Percentiles rank a stretch among this genome's conserved stretches.
Evolutionary conservation across 2,888 invertebrate genomes (phyloP).

Genomic region (Lasius platythorax): DNA sequence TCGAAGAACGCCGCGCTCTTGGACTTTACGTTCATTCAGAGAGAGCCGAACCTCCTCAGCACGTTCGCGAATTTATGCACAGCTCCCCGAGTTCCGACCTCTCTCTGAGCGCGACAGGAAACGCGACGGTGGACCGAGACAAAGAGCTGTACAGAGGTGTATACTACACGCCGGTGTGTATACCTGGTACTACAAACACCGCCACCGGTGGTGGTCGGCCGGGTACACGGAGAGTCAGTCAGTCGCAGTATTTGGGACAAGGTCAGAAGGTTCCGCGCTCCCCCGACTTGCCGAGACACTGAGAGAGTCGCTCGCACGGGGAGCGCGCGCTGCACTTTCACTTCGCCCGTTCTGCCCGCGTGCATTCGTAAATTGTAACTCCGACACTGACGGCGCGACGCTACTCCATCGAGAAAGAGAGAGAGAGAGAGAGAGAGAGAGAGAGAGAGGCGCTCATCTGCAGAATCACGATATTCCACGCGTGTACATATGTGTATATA

Average conservation of each 20-base stretch:
- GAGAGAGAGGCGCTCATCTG: neutral
- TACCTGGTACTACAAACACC: constrained; percentile 28
- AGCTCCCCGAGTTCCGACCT: constrained; percentile 53
- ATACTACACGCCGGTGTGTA: constrained; percentile 33
- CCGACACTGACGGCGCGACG: constrained; percentile 52
- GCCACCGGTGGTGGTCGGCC: constrained; percentile 43
- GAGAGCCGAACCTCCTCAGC: constrained; percentile 1
- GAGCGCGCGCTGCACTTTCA: constrained; percentile 83
- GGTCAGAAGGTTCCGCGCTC: constrained; percentile 85
- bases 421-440: neutral
- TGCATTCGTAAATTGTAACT: constrained; percentile 72
- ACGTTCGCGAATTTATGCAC: constrained; percentile 26
- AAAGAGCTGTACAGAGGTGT: constrained; percentile 62
- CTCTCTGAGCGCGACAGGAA: constrained; percentile 64
- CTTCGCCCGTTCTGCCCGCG: constrained; percentile 77
- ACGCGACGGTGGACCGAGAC: constrained; percentile 64
- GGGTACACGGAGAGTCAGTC: constrained; percentile 75
- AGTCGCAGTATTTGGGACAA: constrained; percentile 85
- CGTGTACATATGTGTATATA: neutral
- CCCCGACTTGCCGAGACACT: constrained; percentile 78
- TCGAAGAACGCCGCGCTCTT: neutral
- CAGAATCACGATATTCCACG: neutral
- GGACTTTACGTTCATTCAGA: constrained; percentile 6
- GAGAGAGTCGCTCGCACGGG: constrained; percentile 70
- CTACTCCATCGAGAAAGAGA: constrained; percentile 24